phyloP scores from a whole-genome alignment of 2,888 invertebrate genomes.

The Papilio gigon region DNA sequence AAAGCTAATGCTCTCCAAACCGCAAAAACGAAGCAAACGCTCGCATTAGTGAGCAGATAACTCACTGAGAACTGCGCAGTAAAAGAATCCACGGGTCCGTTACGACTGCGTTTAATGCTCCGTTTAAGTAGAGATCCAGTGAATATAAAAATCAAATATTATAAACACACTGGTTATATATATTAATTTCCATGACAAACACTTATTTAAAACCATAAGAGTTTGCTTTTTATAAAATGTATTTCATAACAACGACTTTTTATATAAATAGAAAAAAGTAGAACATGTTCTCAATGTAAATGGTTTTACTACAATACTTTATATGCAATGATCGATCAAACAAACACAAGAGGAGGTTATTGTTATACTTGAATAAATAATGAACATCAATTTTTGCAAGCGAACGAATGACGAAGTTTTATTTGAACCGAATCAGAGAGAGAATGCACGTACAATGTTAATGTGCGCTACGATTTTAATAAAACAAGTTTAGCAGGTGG shows the following conservation, averaged over 20 bases:
- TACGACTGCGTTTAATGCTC: conserved; percentile 20
- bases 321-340: conserved; percentile 9
- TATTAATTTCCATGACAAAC: too few relatives aligned
- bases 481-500: conserved; percentile 35
- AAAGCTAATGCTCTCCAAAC: conserved; percentile 22
- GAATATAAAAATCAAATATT: conserved; percentile 14
- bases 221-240: too few relatives aligned
- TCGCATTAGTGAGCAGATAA: conserved; percentile 17
- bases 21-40: conserved; percentile 9
- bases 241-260: too few relatives aligned
- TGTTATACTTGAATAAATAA: conserved; percentile 31
- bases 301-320: conserved; percentile 4
- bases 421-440: conserved; percentile 26
- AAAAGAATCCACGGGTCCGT: conserved; percentile 18
- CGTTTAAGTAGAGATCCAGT: conserved; percentile 18
- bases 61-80: conserved; percentile 17
- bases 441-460: conserved; percentile 35
- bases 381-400: conserved; percentile 33
- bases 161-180: conserved; percentile 11
- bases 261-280: too few relatives aligned
- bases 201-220: too few relatives aligned
- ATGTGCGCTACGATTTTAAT: conserved; percentile 33
- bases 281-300: too few relatives aligned
- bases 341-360: conserved; percentile 26
- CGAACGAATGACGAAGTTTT: conserved; percentile 26